Base-by-base conservation (phyloP, 2,797 vertebrate genomes). In the Chloroceryle amazona region DNA sequence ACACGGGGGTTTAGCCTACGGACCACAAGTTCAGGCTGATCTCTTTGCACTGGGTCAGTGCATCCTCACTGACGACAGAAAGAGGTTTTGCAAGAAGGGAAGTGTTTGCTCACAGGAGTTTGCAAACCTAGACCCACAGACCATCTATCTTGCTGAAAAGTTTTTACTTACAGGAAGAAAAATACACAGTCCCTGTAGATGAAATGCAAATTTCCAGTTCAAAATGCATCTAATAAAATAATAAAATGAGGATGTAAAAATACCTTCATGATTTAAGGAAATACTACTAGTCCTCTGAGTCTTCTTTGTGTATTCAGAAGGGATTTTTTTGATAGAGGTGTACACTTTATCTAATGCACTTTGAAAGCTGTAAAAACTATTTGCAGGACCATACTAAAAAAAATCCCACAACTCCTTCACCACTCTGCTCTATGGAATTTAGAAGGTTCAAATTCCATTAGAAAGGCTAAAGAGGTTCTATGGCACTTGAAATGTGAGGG, bases 361-460 rank as follows among this genome's bases (percentile, higher is more conserved):
- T 76, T 39, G 31, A 91, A 93, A 89, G 46, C 41, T 65, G 46
- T 12, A 65, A 6, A 80, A 47, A n/a, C 10, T 55, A 3, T 82
- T 90, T 92, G 71, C 52, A 47, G 22, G 20, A 83, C 12, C 12
- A 44, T 23, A 55, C 21, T 22, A 52, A 81, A 70, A 39, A 39
- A 57, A 51, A 4, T 0, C 0, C 23, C 23, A 42, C 16, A 58
- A 22, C 18, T 55, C 41, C 5, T 72, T 81, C 11, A 13, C 8
- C 5, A 21, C 12, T 65, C 35, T 51, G 26, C 9, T 67, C 17
- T 33, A 9, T 11, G 4, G 65, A 87, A 8, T 39, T 74, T 33
- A 88, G 65, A 81, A 35, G 18, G 37, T 39, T 83, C 33, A 76
- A 22, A 83, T 65, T 87, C 39, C 92, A 29, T 46, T 52, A 68